phyloP scores from a whole-genome alignment of 1,140 invertebrate genomes.

The Nephotettix cincticeps region DNA sequence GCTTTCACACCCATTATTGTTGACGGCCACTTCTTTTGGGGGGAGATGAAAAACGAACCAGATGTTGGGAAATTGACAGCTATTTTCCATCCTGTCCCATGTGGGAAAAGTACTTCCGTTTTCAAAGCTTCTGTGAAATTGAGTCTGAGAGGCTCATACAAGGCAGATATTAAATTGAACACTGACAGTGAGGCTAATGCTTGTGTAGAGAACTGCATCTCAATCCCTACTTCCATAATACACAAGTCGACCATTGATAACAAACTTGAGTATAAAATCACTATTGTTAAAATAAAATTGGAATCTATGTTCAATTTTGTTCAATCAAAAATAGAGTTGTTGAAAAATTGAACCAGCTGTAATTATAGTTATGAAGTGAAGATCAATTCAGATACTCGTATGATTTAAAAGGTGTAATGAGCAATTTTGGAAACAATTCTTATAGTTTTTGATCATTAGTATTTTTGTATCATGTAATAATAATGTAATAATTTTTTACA shows the following conservation, averaged over 20 bases:
- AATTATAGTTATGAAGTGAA: too few relatives aligned
- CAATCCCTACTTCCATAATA: not conserved
- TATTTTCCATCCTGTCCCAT: not conserved
- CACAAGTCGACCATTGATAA: not conserved
- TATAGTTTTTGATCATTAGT: too few relatives aligned
- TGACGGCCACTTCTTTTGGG: not conserved
- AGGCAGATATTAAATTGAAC: not conserved
- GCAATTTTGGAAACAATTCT: too few relatives aligned
- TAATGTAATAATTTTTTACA: too few relatives aligned
- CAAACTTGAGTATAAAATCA: not conserved
- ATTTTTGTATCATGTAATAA: too few relatives aligned
- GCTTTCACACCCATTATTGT: not conserved
- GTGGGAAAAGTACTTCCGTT: not conserved
- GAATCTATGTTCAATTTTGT: not conserved
- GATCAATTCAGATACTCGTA: too few relatives aligned
- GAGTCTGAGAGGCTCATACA: not conserved
- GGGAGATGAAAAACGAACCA: constrained; percentile 5
- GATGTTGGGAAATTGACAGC: not conserved
- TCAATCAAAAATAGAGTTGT: not conserved
- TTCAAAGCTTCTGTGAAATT: too few relatives aligned
- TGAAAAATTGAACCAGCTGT: too few relatives aligned
- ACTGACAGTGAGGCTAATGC: not conserved
- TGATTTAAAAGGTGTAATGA: too few relatives aligned
- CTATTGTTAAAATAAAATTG: not conserved
- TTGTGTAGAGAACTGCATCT: not conserved